Percentiles rank a stretch among this genome's conserved stretches.
Evolutionary conservation across 2,113 vertebrate species (phyloP).

Genomic region (Phalacrocorax aristotelis): DNA sequence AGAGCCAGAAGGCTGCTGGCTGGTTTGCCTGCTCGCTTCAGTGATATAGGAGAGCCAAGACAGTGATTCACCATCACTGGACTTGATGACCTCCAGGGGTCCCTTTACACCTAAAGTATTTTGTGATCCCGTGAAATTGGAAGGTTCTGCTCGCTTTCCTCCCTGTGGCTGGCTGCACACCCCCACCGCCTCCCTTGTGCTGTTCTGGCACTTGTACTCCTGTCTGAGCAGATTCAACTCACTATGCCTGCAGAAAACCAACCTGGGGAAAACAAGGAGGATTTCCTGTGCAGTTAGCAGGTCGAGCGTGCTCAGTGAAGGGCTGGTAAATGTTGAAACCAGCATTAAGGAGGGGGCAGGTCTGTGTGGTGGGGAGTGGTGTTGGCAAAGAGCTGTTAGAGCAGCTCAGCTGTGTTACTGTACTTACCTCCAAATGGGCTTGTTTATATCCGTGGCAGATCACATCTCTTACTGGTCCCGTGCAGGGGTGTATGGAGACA

Average conservation of each 20-base stretch:
- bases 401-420: background rate
- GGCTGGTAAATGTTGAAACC: background rate
- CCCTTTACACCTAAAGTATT: background rate
- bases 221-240: background rate
- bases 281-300: background rate
- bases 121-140: background rate
- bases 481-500: background rate
- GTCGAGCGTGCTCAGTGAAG: background rate
- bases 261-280: background rate
- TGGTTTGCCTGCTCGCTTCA: background rate
- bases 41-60: background rate
- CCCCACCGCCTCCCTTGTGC: background rate
- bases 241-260: background rate
- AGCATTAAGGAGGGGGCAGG: background rate
- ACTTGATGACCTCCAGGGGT: background rate
- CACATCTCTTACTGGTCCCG: background rate
- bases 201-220: background rate
- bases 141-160: background rate
- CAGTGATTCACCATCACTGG: background rate
- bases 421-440: background rate
- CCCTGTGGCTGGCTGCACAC: background rate
- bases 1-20: background rate
- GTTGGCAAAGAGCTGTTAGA: background rate
- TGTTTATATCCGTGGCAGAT: background rate
- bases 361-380: background rate